A percentile compares a stretch with the other conserved stretches of the same genome.
Conservation (phyloP, 92 coral and sea anemone species). For the Phymanthus crucifer region DNA sequence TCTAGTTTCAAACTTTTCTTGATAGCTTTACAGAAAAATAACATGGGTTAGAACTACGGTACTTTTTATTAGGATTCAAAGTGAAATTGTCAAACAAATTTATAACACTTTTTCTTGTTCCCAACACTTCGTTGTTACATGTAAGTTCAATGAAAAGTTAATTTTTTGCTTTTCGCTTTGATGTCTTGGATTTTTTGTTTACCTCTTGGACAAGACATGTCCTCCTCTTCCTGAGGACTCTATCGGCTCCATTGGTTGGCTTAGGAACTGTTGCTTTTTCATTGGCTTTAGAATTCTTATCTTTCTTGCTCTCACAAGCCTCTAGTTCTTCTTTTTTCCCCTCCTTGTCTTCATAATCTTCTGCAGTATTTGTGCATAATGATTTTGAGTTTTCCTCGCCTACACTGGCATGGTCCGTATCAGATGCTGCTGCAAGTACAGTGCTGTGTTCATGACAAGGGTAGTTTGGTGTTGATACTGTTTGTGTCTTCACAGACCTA, state of each 20-base stretch:
- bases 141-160: background rate
- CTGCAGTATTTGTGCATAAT: background rate
- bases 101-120: too few relatives aligned
- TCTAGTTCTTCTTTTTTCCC: background rate
- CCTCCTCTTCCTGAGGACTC: background rate
- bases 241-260: background rate
- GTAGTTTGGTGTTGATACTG: background rate
- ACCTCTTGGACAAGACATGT: background rate
- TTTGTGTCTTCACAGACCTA: background rate
- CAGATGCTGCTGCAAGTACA: background rate
- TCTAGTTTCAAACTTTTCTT: too few relatives aligned
- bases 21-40: too few relatives aligned
- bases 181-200: background rate
- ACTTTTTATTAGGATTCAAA: too few relatives aligned
- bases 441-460: background rate
- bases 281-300: background rate
- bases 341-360: background rate
- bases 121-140: too few relatives aligned
- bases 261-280: background rate
- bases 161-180: background rate
- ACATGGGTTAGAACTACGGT: too few relatives aligned
- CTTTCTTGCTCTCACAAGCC: background rate
- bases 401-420: background rate
- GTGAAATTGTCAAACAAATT: too few relatives aligned
- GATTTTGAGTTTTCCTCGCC: background rate